These are phyloP conservation scores for Microcebus griseorufus DNA, from an alignment of 2,113 vertebrate genomes.

Conservation along the genomic window DNA sequence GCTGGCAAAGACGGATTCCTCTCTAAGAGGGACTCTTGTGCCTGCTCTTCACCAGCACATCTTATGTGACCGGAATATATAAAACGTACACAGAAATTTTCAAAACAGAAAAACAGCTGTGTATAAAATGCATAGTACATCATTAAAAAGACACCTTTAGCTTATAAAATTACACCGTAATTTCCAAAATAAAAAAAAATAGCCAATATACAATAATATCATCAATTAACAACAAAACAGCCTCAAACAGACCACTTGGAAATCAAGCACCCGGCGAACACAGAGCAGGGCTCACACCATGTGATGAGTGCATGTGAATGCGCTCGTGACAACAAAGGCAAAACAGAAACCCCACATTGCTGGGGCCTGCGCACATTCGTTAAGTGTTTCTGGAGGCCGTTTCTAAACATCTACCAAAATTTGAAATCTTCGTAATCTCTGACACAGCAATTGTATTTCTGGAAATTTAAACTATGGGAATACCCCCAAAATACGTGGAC, in stretches of 20 bases:
- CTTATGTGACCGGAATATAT: background rate
- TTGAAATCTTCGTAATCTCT: background rate
- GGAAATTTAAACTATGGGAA: background rate
- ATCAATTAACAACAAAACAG: background rate
- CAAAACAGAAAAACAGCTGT: background rate
- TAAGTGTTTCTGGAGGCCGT: background rate
- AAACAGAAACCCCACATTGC: background rate
- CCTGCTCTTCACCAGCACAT: background rate
- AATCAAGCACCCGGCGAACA: background rate
- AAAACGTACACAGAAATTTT: background rate
- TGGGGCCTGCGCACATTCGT: background rate
- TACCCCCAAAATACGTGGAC: no score
- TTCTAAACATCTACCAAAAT: background rate
- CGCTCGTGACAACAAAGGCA: no score
- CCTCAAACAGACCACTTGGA: background rate
- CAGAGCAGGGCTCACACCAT: fast-evolving
- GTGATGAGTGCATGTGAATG: background rate
- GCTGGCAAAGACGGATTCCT: background rate
- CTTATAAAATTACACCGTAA: background rate
- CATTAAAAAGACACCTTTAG: background rate
- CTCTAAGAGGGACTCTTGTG: background rate
- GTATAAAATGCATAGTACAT: background rate
- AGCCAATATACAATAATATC: fast-evolving
- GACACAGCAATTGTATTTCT: background rate
- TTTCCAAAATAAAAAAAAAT: background rate